phyloP scores from a whole-genome alignment of 2,797 vertebrate species.

The Salmo trutta region DNA sequence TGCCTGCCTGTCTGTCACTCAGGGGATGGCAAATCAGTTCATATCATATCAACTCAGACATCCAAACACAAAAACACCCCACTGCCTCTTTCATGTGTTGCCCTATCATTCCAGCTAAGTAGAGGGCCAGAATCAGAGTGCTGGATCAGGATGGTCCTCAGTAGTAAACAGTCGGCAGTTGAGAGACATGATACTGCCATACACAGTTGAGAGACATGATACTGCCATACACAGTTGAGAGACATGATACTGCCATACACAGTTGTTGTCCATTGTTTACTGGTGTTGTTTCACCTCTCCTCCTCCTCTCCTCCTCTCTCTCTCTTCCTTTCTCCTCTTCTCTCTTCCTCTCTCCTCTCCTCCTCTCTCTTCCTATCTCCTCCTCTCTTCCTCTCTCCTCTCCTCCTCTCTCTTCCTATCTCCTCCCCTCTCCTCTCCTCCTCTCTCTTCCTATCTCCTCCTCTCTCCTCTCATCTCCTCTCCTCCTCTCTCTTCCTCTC shows the following conservation, averaged over 20 bases:
- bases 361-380: neutral
- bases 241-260: too few relatives aligned
- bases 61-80: constrained; percentile 13
- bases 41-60: constrained; percentile 27
- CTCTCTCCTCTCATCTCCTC: constrained; percentile 1
- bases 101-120: constrained; percentile 32
- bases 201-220: constrained; percentile 11
- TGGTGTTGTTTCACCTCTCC: constrained; percentile 44
- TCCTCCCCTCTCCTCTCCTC: neutral
- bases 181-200: constrained; percentile 39
- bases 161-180: constrained; percentile 47
- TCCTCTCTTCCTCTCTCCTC: neutral
- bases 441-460: neutral
- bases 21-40: constrained; percentile 21
- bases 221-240: too few relatives aligned
- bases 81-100: constrained; percentile 10
- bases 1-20: constrained; percentile 38
- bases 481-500: neutral
- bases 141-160: constrained; percentile 29
- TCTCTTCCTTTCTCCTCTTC: neutral
- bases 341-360: neutral
- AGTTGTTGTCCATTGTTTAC: constrained; percentile 42
- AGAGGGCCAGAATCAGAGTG: constrained; percentile 30
- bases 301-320: neutral
- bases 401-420: neutral